Percentiles rank a stretch among this genome's conserved stretches.
These are phyloP conservation scores for Serranus cabrilla DNA, from an alignment of 2,797 vertebrate genomes.

Conservation along the genomic window DNA sequence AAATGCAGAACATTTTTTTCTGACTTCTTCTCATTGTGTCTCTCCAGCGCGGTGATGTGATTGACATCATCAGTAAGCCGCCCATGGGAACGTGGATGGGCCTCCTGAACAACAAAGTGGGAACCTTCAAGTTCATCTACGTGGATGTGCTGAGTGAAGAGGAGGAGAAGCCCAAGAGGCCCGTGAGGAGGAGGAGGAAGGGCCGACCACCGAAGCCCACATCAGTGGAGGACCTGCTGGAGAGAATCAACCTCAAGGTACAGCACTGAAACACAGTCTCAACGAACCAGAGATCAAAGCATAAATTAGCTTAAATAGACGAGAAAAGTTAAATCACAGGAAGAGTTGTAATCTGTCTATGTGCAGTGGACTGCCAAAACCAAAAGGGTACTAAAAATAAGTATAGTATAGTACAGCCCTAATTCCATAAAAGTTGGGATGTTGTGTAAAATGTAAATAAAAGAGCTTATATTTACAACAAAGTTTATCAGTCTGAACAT, in stretches of 20 bases:
- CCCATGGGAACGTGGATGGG: conserved; percentile 99
- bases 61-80: conserved; percentile 99
- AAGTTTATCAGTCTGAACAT: too few species aligned
- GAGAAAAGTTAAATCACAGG: too few species aligned
- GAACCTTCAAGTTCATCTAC: conserved; percentile 99
- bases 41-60: conserved; percentile 94
- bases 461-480: too few species aligned
- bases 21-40: background rate
- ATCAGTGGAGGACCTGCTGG: conserved; percentile 96
- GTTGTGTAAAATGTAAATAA: too few species aligned
- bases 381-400: too few species aligned
- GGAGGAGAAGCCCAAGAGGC: conserved; percentile 95
- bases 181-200: conserved; percentile 92
- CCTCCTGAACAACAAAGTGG: conserved; percentile 97
- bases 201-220: conserved; percentile 94
- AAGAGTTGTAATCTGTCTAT: too few species aligned
- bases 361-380: too few species aligned
- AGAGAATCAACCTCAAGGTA: conserved; percentile 96
- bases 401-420: too few species aligned
- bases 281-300: too few species aligned
- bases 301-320: too few species aligned
- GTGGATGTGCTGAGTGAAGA: conserved; percentile 96
- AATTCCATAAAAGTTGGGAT: too few species aligned
- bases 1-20: background rate
- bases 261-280: background rate